Base-by-base conservation (phyloP, 2,888 invertebrate genomes). In the Matsumyia berberina region DNA sequence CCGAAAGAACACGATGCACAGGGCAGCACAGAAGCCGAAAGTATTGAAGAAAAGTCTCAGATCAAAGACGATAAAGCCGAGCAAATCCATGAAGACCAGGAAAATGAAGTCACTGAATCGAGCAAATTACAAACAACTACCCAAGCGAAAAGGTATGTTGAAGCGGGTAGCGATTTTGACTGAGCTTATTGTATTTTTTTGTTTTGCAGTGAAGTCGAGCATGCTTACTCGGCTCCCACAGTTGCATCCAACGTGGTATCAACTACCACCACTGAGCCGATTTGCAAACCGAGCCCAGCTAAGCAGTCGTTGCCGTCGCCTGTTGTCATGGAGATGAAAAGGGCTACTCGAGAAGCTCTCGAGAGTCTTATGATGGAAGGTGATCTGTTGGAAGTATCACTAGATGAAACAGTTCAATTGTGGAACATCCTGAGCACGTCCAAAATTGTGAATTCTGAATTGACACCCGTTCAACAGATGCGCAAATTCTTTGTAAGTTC, bases 351-450 rank as follows among this genome's bases (percentile, higher is more conserved):
- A 35, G 89, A 90, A 67, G 89, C 90, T 73, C 89, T 97, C 12
- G 96, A 96, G 88, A 95, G 96, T 72, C 92, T 97, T 66, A 94
- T 97, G 94, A 94, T 97, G 93, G 97, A 97, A 90, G 97, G 97
- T 0, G 97, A 97, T 89, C 91, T 97, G 62, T 92, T 97, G 9
- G 97, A 97, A 93, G 96, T 96, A 87, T 93, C 94, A 0, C 91
- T 97, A 15, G 97, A 97, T 88, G 97, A 98, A 92, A 96, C 96
- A 9, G 93, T 94, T 73, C 95, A 96, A 87, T 93, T 98, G 80
- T 96, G 96, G 96, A 93, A 95, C 83, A 93, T 97, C 66, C 76
- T 88, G 19, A 86, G 85, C 81, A 86, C 42, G 80, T 76, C 19
- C 79, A 74, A 37, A 77, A 81, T 96, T 86, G 90, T 91, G 0